Conservation (phyloP, 1,140 invertebrate genomes). For the Eriocheir sinensis region DNA sequence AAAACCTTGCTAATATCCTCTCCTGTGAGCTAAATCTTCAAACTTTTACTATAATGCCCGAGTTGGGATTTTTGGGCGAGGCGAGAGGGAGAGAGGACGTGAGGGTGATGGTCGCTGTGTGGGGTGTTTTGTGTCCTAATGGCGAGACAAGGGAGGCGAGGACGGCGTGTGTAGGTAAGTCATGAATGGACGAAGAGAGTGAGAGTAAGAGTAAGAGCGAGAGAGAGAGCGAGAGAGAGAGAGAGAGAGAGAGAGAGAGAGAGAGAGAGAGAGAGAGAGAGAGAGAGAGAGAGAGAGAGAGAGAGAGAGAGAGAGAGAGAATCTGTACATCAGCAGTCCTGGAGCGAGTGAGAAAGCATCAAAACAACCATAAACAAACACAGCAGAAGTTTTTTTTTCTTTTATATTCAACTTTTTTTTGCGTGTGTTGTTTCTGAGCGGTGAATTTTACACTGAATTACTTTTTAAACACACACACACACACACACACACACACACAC, state of each 20-base stretch:
- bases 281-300: constrained; percentile 22
- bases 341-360: neutral
- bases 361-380: constrained; percentile 7
- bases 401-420: neutral
- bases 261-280: constrained; percentile 3
- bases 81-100: no score
- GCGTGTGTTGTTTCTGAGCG: no score
- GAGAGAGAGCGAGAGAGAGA: neutral
- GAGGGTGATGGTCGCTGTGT: no score
- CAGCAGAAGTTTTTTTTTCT: neutral
- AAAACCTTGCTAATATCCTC: no score
- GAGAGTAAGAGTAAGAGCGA: neutral
- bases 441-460: neutral
- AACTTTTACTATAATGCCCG: neutral
- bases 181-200: neutral
- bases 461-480: neutral
- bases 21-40: neutral
- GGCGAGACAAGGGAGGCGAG: neutral
- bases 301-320: neutral
- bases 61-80: neutral
- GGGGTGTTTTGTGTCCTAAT: neutral
- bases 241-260: constrained; percentile 22
- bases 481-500: no score
- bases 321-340: no score
- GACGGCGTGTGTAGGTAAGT: neutral